These are phyloP conservation scores for Ptiloglossa arizonensis DNA, from an alignment of 1,140 invertebrate species.

Conservation along the genomic window DNA sequence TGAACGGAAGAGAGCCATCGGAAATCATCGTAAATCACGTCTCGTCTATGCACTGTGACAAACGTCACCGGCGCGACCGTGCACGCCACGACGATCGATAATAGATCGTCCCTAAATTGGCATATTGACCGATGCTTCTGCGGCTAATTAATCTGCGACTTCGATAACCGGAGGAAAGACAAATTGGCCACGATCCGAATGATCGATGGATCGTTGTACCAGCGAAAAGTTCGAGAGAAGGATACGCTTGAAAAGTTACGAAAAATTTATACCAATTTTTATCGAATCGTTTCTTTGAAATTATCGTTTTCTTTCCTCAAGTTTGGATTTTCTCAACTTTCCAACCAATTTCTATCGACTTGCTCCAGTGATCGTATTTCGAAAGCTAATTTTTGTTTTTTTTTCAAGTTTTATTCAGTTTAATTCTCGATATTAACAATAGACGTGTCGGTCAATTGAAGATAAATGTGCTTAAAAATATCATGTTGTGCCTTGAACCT, in stretches of 20 bases:
- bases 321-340: background rate
- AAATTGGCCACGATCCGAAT: background rate
- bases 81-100: constrained; percentile 48
- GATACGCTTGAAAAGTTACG: background rate
- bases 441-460: too few species aligned
- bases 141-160: constrained; percentile 20
- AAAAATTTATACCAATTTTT: background rate
- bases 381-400: too few species aligned
- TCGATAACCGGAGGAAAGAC: background rate
- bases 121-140: constrained; percentile 34
- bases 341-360: too few species aligned
- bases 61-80: constrained; percentile 31
- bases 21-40: constrained; percentile 57
- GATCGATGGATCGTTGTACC: background rate
- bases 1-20: constrained; percentile 12
- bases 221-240: too few species aligned
- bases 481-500: too few species aligned
- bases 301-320: background rate
- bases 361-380: too few species aligned
- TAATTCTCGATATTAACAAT: too few species aligned
- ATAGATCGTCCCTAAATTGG: constrained; percentile 49
- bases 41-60: constrained; percentile 30
- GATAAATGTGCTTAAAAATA: too few species aligned
- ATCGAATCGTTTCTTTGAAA: too few species aligned
- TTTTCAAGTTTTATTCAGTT: too few species aligned